Evolutionary conservation across 2,888 invertebrate species (phyloP).

Genomic region (Andrena bucephala): DNA sequence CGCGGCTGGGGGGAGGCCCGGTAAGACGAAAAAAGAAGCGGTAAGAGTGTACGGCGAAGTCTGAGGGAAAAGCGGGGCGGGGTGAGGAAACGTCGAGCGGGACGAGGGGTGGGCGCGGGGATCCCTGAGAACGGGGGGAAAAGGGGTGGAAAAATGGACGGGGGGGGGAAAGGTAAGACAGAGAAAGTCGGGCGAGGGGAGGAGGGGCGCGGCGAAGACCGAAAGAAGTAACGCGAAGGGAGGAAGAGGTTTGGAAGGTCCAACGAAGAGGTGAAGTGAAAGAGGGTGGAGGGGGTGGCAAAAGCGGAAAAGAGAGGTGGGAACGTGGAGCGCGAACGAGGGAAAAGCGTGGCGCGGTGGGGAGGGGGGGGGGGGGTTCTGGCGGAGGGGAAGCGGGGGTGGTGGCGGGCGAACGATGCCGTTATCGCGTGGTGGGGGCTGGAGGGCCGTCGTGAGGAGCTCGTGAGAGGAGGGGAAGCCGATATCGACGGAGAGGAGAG

Average conservation of each 20-base stretch:
- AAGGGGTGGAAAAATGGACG: constrained; percentile 42
- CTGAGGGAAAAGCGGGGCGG: background rate
- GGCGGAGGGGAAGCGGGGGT: background rate
- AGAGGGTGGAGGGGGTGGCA: background rate
- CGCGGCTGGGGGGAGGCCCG: background rate
- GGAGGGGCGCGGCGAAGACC: constrained; percentile 5
- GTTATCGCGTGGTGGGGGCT: constrained; percentile 1
- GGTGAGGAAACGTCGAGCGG: background rate
- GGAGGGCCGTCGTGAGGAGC: constrained; percentile 27
- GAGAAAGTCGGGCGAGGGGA: constrained; percentile 3
- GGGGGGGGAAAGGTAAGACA: constrained; percentile 22
- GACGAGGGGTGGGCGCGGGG: constrained; percentile 6
- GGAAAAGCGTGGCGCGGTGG: background rate
- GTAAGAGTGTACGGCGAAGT: background rate
- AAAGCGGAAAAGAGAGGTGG: background rate
- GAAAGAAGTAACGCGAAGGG: constrained; percentile 23
- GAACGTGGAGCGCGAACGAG: background rate
- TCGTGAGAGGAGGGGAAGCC: constrained; percentile 10
- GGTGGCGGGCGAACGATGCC: constrained; percentile 6
- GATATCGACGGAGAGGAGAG: constrained; percentile 64
- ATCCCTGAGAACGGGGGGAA: constrained; percentile 22
- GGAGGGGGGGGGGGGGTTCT: background rate
- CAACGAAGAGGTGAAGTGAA: constrained; percentile 7
- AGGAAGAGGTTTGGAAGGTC: constrained; percentile 11
- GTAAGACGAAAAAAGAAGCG: background rate